phyloP scores from a whole-genome alignment of 2,113 vertebrate genomes.

The Planiliza haematocheilus region DNA sequence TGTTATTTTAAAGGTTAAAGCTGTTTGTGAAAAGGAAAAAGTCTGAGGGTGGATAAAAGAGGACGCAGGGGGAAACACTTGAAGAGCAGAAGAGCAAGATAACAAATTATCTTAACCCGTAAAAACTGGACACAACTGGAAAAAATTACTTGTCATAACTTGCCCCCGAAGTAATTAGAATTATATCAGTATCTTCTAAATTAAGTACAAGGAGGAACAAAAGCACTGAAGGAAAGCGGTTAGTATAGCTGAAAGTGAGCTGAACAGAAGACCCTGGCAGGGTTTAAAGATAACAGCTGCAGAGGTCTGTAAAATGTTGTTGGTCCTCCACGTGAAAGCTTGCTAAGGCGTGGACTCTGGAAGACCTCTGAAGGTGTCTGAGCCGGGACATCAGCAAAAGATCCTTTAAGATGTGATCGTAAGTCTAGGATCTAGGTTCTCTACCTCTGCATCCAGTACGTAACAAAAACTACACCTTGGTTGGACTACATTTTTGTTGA shows the following conservation, averaged over 20 bases:
- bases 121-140: conserved; percentile 1
- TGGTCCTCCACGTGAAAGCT: too few species aligned
- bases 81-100: conserved; percentile 2
- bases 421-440: too few species aligned
- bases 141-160: background rate
- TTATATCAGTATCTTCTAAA: background rate
- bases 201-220: background rate
- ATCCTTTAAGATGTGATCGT: too few species aligned
- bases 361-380: too few species aligned
- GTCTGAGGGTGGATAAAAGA: background rate
- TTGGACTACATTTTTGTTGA: too few species aligned
- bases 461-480: too few species aligned
- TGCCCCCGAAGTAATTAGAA: background rate
- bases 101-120: background rate
- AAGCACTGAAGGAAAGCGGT: background rate
- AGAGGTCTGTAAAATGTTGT: too few species aligned
- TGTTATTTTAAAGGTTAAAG: background rate
- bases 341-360: too few species aligned
- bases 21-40: background rate
- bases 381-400: too few species aligned
- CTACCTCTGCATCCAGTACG: too few species aligned
- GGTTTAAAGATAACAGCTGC: background rate
- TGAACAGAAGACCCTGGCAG: background rate
- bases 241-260: background rate
- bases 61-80: conserved; percentile 2